Percentiles rank a stretch among this genome's conserved stretches.
phyloP scores from a whole-genome alignment of 2,797 vertebrate genomes.

The Miichthys miiuy region DNA sequence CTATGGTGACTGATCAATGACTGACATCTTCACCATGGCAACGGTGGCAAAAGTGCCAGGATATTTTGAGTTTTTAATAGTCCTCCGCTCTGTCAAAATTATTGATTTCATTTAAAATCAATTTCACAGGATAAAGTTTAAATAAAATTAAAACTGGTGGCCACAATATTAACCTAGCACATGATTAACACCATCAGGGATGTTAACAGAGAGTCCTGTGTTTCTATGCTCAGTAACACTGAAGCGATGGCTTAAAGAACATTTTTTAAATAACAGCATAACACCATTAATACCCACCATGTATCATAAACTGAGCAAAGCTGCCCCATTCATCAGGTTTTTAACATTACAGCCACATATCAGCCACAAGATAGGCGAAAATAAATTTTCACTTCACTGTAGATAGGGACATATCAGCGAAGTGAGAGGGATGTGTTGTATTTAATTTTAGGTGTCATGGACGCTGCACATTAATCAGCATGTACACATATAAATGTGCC shows the following conservation, averaged over 20 bases:
- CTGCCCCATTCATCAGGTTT: conserved; percentile 26
- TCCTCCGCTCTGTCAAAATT: not conserved
- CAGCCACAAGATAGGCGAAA: conserved; percentile 8
- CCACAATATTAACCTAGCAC: not conserved
- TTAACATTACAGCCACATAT: conserved; percentile 32
- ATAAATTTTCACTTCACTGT: conserved; percentile 28
- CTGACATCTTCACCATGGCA: too few species aligned
- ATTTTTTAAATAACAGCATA: not conserved
- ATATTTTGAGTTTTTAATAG: not conserved
- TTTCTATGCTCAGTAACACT: not conserved
- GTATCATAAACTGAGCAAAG: conserved; percentile 19
- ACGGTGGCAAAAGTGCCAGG: too few species aligned
- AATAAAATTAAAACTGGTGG: not conserved
- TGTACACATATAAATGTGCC: conserved; percentile 38
- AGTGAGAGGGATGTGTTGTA: conserved; percentile 22
- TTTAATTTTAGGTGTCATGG: conserved; percentile 43
- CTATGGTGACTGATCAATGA: not conserved
- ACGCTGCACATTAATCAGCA: conserved; percentile 49
- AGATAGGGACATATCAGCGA: conserved; percentile 20
- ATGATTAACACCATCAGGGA: not conserved
- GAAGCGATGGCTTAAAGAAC: not conserved
- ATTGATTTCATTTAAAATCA: too few species aligned
- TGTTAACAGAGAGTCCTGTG: not conserved
- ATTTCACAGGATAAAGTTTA: not conserved
- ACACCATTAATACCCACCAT: not conserved